Evolutionary conservation across 2,113 vertebrate species (phyloP), one percentile per base, ranked within the genome.

Genomic region (Myocastor coypus): DNA sequence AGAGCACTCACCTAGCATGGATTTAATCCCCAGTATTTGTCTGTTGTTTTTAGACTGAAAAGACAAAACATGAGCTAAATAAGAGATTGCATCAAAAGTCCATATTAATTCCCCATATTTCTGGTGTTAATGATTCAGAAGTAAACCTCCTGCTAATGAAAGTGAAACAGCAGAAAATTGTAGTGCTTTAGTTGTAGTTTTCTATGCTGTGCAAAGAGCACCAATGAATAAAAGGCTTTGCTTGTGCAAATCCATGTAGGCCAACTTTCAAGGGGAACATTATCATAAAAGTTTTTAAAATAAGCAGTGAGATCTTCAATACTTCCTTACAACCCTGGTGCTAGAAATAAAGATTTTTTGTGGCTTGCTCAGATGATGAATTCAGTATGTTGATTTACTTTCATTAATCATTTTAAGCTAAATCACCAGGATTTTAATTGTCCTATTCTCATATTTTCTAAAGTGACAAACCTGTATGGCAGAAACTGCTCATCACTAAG

Each of bases 131-230:
- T 81, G 81, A 2, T 55, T 68, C 68, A 96, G 84, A 89, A 91
- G 77, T 78, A 95, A 92, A 30, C 40, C 64, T 68, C 80, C 94
- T 97, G 42, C 78, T 93, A 78, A 81, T 90, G 69, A 95, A 97
- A 96, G 87, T 93, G 81, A 97, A 95, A 83, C 90, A 77, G 32
- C 68, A 93, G 64, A 55, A 87, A 93, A 87, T 66, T 69, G 2
- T 28, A 89, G 30, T 64, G 66, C 55, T 94, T 93, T 61, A 84
- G 46, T 73, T 95, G 40, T 55, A 81, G 64, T 87, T 94, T 93
- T 92, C 17, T 82, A 66, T 93, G 37, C 40, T 52, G 24, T 77
- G 55, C 71, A 75, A 32, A 95, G 89, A 80, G 55, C 91, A 30
- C 92, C 81, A 91, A 12, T 95, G 66, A 95, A 73, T 92, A 66